These are phyloP conservation scores for Ericerus pela DNA, from an alignment of 1,140 invertebrate species.

Conservation along the genomic window DNA sequence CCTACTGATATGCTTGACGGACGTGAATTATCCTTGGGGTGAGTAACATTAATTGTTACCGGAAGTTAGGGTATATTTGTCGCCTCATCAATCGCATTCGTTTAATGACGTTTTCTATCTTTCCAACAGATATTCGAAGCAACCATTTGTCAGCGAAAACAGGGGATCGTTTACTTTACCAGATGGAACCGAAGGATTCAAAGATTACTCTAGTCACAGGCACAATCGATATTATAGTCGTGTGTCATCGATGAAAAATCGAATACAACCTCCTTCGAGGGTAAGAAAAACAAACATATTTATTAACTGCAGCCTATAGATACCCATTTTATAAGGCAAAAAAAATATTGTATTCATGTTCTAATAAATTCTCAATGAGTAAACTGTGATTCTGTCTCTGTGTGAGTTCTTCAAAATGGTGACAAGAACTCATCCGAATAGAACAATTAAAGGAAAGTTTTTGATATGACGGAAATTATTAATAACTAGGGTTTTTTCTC, in stretches of 20 bases:
- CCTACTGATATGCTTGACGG: slow-evolving; percentile 44
- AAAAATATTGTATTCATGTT: no score
- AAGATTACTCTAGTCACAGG: slow-evolving; percentile 90
- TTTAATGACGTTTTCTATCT: no score
- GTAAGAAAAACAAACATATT: slow-evolving; percentile 29
- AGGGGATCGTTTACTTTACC: slow-evolving; percentile 88
- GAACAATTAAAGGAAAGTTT: no score
- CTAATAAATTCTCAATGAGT: no score
- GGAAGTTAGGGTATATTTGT: background rate
- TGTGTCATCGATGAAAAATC: slow-evolving; percentile 75
- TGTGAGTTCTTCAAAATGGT: no score
- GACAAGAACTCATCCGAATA: no score
- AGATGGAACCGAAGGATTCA: slow-evolving; percentile 92
- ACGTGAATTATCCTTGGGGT: slow-evolving; percentile 39
- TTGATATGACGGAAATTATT: no score
- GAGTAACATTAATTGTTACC: slow-evolving; percentile 13
- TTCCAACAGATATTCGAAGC: slow-evolving; percentile 80
- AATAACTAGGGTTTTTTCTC: no score
- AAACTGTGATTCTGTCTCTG: no score
- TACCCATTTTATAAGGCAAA: no score
- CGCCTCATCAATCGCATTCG: slow-evolving; percentile 32
- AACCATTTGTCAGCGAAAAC: slow-evolving; percentile 90
- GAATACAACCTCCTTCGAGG: slow-evolving; percentile 79
- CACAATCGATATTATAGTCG: slow-evolving; percentile 86
- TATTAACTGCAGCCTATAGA: background rate